These are phyloP conservation scores for Heteromyza rotundicornis DNA, from an alignment of 2,888 invertebrate species.

Conservation along the genomic window DNA sequence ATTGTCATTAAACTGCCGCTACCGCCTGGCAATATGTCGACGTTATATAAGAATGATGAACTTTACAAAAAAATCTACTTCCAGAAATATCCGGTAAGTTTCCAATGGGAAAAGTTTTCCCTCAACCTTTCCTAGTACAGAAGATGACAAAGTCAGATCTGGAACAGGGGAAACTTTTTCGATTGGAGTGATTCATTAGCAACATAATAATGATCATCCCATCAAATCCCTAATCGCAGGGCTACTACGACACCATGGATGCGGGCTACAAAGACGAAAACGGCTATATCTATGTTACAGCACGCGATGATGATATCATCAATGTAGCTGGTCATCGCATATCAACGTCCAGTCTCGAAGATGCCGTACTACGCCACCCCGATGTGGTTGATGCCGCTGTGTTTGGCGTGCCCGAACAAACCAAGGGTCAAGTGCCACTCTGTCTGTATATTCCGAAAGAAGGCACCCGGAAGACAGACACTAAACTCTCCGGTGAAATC, in stretches of 20 bases:
- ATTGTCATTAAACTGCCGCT: conserved; percentile 84
- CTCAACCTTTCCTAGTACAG: no score
- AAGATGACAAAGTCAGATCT: no score
- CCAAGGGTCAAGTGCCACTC: conserved; percentile 90
- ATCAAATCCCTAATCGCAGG: no score
- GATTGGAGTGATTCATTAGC: neutral
- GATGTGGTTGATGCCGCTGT: conserved; percentile 88
- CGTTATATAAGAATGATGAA: conserved; percentile 81
- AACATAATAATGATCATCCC: neutral
- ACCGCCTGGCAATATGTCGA: conserved; percentile 87
- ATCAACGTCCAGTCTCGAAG: conserved; percentile 88
- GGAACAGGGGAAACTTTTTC: no score
- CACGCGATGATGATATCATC: conserved; percentile 90
- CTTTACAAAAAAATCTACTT: conserved; percentile 84
- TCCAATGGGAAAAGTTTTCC: no score
- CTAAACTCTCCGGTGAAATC: conserved; percentile 59
- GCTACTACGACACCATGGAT: conserved; percentile 87
- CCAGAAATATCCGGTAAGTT: conserved; percentile 77
- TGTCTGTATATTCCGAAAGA: conserved; percentile 82
- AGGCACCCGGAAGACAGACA: conserved; percentile 43
- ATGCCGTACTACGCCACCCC: conserved; percentile 85
- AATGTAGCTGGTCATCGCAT: conserved; percentile 94
- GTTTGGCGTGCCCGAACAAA: conserved; percentile 85
- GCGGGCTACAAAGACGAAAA: conserved; percentile 85
- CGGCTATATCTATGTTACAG: conserved; percentile 87